Percentiles rank a stretch among this genome's conserved stretches.
These are phyloP conservation scores for Capromys pilorides DNA, from an alignment of 2,797 vertebrate species.

Conservation along the genomic window DNA sequence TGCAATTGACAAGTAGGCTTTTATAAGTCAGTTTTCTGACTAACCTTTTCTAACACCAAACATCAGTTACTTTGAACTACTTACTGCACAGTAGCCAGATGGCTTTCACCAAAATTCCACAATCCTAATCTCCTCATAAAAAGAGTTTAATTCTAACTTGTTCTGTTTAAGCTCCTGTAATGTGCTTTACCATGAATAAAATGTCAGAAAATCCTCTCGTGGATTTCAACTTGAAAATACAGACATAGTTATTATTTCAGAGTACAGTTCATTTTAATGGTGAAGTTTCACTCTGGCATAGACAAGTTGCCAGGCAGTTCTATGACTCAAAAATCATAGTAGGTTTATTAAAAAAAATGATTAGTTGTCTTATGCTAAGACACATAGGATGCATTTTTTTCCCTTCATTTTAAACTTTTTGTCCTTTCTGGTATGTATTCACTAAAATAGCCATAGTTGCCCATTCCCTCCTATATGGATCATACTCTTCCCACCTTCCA, in stretches of 20 bases:
- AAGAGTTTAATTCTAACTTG: constrained; percentile 25
- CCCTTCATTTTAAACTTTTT: not conserved
- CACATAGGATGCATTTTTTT: not conserved
- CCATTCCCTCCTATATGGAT: not conserved
- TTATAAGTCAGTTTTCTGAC: not conserved
- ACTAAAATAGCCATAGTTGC: not conserved
- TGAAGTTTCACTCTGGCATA: not conserved
- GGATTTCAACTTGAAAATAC: constrained; percentile 20
- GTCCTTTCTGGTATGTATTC: not conserved
- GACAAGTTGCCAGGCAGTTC: not conserved
- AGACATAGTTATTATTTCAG: constrained; percentile 10
- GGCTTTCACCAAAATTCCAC: constrained; percentile 32
- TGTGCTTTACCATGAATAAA: not conserved
- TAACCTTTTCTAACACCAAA: not conserved
- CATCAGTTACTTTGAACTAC: not conserved
- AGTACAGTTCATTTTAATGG: constrained; percentile 4
- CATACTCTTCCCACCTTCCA: not conserved
- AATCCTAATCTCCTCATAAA: not conserved
- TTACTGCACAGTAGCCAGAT: not conserved
- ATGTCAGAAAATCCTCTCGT: constrained; percentile 38
- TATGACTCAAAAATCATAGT: not conserved
- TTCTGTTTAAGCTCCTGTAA: not conserved
- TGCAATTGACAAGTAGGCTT: not conserved
- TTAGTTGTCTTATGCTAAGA: not conserved
- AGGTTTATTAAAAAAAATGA: not conserved